phyloP scores from a whole-genome alignment of 2,888 invertebrate genomes.

The Carterocephalus palaemon region DNA sequence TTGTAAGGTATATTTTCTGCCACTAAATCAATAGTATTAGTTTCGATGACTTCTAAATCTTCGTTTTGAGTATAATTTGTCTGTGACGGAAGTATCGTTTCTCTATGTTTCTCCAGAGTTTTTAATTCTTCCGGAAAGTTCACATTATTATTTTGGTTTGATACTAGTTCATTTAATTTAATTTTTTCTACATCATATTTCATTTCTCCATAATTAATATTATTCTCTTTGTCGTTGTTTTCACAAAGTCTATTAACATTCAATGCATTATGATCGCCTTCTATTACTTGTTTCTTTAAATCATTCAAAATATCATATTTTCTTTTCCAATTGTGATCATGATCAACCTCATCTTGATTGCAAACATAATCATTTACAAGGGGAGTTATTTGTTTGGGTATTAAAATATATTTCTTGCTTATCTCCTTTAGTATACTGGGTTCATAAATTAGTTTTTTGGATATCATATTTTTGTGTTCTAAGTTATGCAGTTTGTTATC shows the following conservation, averaged over 20 bases:
- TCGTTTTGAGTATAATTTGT: too few relatives aligned
- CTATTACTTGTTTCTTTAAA: conserved; percentile 54
- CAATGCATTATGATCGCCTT: conserved; percentile 29
- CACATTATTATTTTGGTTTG: not conserved
- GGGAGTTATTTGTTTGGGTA: conserved; percentile 43
- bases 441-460: conserved; percentile 39
- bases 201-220: too few relatives aligned
- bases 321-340: conserved; percentile 61
- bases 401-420: conserved; percentile 64
- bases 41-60: too few relatives aligned
- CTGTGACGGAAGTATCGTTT: too few relatives aligned
- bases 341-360: conserved; percentile 32
- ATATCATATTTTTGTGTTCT: conserved; percentile 7
- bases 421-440: conserved; percentile 53
- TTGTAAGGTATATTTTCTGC: too few relatives aligned
- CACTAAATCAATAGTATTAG: too few relatives aligned
- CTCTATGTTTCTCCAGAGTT: too few relatives aligned
- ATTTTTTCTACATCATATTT: too few relatives aligned
- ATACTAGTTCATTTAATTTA: too few relatives aligned
- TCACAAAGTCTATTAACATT: not conserved
- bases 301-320: conserved; percentile 67
- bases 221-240: too few relatives aligned
- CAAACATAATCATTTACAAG: conserved; percentile 31
- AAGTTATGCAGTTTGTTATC: not conserved
- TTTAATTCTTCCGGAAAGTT: too few relatives aligned